Percentiles rank a stretch among this genome's conserved stretches.
Conservation (phyloP, 2,113 vertebrate genomes). For the Cyprinodon tularosa region DNA sequence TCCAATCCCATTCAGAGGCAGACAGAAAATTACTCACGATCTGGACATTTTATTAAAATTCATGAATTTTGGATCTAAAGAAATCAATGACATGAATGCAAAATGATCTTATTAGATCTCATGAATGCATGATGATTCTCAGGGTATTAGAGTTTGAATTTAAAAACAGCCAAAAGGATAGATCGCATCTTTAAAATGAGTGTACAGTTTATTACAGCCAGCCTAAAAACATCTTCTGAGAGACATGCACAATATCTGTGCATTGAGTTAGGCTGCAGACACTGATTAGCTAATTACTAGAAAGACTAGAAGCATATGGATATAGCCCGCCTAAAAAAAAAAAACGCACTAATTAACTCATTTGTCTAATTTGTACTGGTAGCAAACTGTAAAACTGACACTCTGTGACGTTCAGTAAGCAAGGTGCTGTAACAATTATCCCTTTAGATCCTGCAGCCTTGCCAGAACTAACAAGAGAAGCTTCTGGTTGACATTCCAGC, state of each 20-base stretch:
- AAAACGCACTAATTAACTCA: slow-evolving; percentile 15
- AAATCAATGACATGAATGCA: neutral
- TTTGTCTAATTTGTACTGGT: slow-evolving; percentile 9
- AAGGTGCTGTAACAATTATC: neutral
- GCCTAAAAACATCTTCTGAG: neutral
- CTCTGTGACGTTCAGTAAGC: slow-evolving; percentile 9
- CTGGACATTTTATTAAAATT: neutral
- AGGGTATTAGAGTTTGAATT: neutral
- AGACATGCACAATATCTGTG: neutral
- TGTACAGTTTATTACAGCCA: neutral
- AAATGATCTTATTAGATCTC: neutral
- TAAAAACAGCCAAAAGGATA: neutral
- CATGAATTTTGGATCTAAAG: neutral
- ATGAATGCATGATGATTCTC: neutral
- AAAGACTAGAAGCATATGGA: slow-evolving; percentile 6
- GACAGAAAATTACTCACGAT: neutral
- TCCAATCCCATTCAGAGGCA: neutral
- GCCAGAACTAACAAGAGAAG: neutral
- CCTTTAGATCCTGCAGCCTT: slow-evolving; percentile 1
- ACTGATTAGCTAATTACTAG: slow-evolving; percentile 17
- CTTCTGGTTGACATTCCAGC: neutral
- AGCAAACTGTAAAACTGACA: slow-evolving; percentile 22
- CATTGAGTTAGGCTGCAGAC: neutral
- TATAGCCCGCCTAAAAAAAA: neutral
- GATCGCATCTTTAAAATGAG: neutral